Percentiles rank a stretch among this genome's conserved stretches.
Evolutionary conservation across 2,888 invertebrate genomes (phyloP).

Genomic region (Cephus pulcher): DNA sequence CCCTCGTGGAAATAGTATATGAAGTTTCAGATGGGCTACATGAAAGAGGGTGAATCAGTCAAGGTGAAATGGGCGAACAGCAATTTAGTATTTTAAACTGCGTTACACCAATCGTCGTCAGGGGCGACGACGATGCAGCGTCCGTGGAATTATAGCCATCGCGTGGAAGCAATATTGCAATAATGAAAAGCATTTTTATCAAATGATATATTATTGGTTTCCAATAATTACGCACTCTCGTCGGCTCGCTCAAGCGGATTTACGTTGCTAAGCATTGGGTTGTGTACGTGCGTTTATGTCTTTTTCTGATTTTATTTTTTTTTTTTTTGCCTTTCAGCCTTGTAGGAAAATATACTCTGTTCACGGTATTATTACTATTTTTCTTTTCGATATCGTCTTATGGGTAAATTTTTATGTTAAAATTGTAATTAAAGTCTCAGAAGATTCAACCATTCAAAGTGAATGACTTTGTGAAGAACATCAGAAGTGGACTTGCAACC

Average conservation of each 20-base stretch:
- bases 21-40: conserved; percentile 13
- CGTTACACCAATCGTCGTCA: conserved; percentile 29
- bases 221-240: too few species aligned
- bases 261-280: too few species aligned
- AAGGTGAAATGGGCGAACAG: conserved; percentile 35
- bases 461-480: conserved; percentile 31
- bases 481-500: conserved; percentile 41
- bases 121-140: conserved; percentile 9
- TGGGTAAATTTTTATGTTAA: background rate
- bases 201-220: too few species aligned
- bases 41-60: conserved; percentile 23
- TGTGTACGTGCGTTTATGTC: too few species aligned
- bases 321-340: too few species aligned
- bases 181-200: too few species aligned
- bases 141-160: background rate
- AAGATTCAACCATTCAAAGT: conserved; percentile 27
- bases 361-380: too few species aligned
- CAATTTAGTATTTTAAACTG: conserved; percentile 35
- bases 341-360: too few species aligned
- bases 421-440: conserved; percentile 18
- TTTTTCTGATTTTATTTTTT: too few species aligned
- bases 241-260: too few species aligned
- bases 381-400: too few species aligned
- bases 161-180: too few species aligned
- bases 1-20: conserved; percentile 45